phyloP scores from a whole-genome alignment of 1,140 invertebrate genomes.

The Drosophila lacertosa region DNA sequence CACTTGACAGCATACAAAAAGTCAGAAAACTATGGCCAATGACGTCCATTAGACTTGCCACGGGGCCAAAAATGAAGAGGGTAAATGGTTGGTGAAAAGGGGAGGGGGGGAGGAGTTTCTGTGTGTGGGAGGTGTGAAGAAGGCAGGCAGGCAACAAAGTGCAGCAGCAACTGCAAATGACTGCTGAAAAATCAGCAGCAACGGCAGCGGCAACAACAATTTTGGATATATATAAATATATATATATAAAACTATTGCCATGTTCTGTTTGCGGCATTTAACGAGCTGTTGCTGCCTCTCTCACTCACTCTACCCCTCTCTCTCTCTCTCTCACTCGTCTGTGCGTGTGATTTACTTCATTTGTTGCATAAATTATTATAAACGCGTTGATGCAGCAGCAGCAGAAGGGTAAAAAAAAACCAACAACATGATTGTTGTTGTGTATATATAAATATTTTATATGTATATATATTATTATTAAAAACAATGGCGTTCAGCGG shows the following conservation, averaged over 20 bases:
- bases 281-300: conserved; percentile 28
- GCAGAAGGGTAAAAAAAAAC: conserved; percentile 40
- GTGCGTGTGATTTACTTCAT: conserved; percentile 75
- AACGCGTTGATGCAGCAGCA: conserved; percentile 55
- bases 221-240: too few species aligned
- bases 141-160: conserved; percentile 55
- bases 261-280: conserved; percentile 81
- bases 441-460: conserved; percentile 4
- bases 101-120: conserved; percentile 15
- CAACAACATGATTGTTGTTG: neutral
- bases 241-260: conserved; percentile 75
- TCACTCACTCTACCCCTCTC: neutral
- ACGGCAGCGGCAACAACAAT: conserved; percentile 40
- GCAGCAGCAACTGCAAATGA: conserved; percentile 73
- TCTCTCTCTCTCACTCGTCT: conserved; percentile 15
- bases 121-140: conserved; percentile 13
- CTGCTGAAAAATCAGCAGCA: conserved; percentile 76
- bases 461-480: conserved; percentile 41
- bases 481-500: conserved; percentile 40
- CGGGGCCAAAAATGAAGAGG: conserved; percentile 51
- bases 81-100: neutral
- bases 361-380: conserved; percentile 77
- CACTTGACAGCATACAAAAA: conserved; percentile 82
- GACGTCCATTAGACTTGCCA: conserved; percentile 73
- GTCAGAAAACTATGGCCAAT: conserved; percentile 82